Evolutionary conservation across 1,140 invertebrate species (phyloP), one percentile per base, ranked within the genome.

Genomic region (Lycorma delicatula): DNA sequence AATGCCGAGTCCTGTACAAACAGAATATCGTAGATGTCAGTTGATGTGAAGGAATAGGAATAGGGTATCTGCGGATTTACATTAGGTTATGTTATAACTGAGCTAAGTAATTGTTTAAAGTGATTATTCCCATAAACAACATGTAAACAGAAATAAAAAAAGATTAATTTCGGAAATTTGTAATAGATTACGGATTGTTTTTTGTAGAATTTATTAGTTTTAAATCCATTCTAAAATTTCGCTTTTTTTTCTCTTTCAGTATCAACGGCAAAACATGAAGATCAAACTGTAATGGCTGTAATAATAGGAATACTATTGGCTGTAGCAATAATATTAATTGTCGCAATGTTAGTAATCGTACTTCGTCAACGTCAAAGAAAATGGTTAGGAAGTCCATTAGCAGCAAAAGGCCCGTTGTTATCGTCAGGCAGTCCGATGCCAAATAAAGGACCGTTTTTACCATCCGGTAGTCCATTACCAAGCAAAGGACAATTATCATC

Each of bases 251-350:
- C 31, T 38, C 27, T 63, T 60, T 1, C 67, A 31, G 79, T 86
- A 47, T 79, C 83, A 7, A 82, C 81, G 0, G 82, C 81, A 0
- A 79, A 81, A 52, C 78, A 83, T 63, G 83, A 86, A 63, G 85
- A 86, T 59, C 81, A 86, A 5, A 77, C 84, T 1, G 85, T 87
- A 72, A 83, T 92, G 75, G 88, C 87, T 3, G 79, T 92, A 56
- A 84, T 90, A 38, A 85, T 92, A 44, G 87, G 89, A 1, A 83
- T 88, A 0, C 72, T 92, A 28, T 84, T 83, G 11, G 85, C 86
- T 1, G 79, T 91, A 13, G 86, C 91, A 48, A 77, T 91, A 28
- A 68, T 89, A 0, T 68, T 89, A 11, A 82, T 79, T 1, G 81
- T 84, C 0, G 81, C 84, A 20, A 86, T 91, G 63, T 84, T 89